phyloP scores from a whole-genome alignment of 1,140 invertebrate genomes.

The Drosophila ambigua region DNA sequence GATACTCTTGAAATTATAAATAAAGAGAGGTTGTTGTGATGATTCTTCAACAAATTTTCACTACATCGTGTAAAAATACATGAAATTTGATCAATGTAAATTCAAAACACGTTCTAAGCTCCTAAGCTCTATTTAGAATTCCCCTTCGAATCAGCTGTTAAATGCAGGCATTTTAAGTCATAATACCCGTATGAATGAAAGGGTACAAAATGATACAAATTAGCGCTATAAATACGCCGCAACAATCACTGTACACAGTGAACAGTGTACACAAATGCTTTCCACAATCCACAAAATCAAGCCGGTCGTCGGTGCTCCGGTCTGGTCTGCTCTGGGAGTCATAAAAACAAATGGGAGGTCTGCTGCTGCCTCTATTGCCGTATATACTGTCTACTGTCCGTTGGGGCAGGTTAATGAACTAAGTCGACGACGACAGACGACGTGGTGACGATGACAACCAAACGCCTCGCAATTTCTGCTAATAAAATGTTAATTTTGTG shows the following conservation, averaged over 20 bases:
- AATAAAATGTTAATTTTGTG: conserved; percentile 71
- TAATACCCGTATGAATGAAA: too few species aligned
- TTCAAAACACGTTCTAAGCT: too few species aligned
- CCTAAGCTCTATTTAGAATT: neutral
- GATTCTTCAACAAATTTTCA: too few species aligned
- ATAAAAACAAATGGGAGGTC: conserved; percentile 67
- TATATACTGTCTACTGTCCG: conserved; percentile 17
- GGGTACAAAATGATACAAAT: conserved; percentile 59
- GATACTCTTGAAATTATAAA: too few species aligned
- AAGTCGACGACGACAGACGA: conserved; percentile 17
- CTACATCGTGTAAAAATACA: too few species aligned
- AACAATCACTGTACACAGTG: conserved; percentile 9
- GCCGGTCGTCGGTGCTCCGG: neutral
- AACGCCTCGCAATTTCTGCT: conserved; percentile 54
- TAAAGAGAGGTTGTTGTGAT: too few species aligned
- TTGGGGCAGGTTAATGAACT: conserved; percentile 67
- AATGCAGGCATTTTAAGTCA: too few species aligned
- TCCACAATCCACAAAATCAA: conserved; percentile 28
- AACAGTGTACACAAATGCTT: conserved; percentile 17
- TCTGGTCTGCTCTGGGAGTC: conserved; percentile 33
- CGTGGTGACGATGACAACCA: conserved; percentile 38
- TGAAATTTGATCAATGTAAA: too few species aligned
- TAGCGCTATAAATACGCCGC: conserved; percentile 71
- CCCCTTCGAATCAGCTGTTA: too few species aligned
- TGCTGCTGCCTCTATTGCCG: conserved; percentile 4